Percentiles rank a stretch among this genome's conserved stretches.
These are phyloP conservation scores for Zaprionus africanus DNA, from an alignment of 1,140 invertebrate species.

Conservation along the genomic window DNA sequence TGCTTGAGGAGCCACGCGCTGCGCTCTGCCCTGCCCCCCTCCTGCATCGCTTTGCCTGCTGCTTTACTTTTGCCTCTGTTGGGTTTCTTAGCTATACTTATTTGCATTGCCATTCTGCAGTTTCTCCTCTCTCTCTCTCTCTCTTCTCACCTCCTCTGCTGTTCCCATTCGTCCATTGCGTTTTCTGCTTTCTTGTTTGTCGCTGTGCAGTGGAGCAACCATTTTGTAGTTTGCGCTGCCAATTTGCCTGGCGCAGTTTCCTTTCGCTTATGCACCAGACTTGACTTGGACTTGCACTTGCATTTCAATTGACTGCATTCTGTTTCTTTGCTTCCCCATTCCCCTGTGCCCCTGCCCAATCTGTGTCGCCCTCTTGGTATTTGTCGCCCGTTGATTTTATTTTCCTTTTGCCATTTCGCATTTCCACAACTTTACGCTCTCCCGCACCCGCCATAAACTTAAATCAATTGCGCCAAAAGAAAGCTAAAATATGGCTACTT, in stretches of 20 bases:
- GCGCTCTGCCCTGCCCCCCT: not conserved
- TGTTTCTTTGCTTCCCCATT: constrained; percentile 25
- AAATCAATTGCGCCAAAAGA: constrained; percentile 55
- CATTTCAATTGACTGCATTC: constrained; percentile 75
- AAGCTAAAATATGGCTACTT: constrained; percentile 19
- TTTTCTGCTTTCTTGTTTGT: constrained; percentile 57
- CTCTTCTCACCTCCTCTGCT: not conserved
- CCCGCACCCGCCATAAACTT: constrained; percentile 60
- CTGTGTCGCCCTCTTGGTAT: not conserved
- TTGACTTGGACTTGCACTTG: constrained; percentile 57
- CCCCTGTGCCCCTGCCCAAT: not conserved
- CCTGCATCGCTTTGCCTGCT: constrained; percentile 11
- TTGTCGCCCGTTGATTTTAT: constrained; percentile 55
- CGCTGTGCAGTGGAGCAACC: constrained; percentile 65
- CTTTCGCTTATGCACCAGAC: constrained; percentile 41
- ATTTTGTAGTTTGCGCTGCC: constrained; percentile 79
- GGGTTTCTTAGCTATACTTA: constrained; percentile 31
- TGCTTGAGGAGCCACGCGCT: constrained; percentile 37
- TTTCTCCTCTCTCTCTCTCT: not conserved
- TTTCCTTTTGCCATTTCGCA: constrained; percentile 48
- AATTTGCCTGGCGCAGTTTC: constrained; percentile 67
- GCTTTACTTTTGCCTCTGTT: not conserved
- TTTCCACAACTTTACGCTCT: constrained; percentile 66
- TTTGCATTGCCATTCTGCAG: constrained; percentile 31
- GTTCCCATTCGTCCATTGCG: not conserved